Percentiles rank a stretch among this genome's conserved stretches.
Evolutionary conservation across 53 echinoderm and acorn worm genomes (phyloP).

Genomic region (Actinopyga echinites): DNA sequence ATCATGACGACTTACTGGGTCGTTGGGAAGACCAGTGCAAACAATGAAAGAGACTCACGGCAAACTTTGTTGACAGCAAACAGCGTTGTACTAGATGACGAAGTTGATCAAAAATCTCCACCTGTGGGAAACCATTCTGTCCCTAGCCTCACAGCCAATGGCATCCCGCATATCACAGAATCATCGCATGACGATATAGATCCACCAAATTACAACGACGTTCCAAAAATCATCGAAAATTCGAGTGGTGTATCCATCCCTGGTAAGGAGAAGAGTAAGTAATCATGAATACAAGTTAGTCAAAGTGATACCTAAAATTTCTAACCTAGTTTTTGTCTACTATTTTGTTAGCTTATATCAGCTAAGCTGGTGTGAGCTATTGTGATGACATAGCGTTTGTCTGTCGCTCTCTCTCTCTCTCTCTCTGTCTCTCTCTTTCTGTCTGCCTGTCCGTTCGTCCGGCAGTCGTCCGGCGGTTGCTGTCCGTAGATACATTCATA

Average conservation of each 20-base stretch:
- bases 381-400: too few species aligned
- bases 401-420: too few species aligned
- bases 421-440: too few species aligned
- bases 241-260: slow-evolving; percentile 24
- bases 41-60: slow-evolving; percentile 10
- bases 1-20: slow-evolving; percentile 96
- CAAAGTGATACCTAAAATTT: too few species aligned
- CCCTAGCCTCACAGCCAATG: slow-evolving; percentile 17
- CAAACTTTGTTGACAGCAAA: slow-evolving; percentile 52
- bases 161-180: slow-evolving; percentile 17
- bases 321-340: too few species aligned
- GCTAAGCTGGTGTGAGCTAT: too few species aligned
- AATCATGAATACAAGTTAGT: not conserved
- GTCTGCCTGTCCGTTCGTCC: too few species aligned
- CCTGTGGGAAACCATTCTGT: slow-evolving; percentile 30
- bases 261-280: not conserved
- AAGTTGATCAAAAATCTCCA: slow-evolving; percentile 39
- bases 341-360: too few species aligned
- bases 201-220: slow-evolving; percentile 5
- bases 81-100: slow-evolving; percentile 56
- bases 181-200: not conserved
- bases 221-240: slow-evolving; percentile 11
- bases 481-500: too few species aligned
- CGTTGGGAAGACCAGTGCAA: slow-evolving; percentile 52
- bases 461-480: too few species aligned